Base-by-base conservation (phyloP, 2,888 invertebrate genomes). In the Acleris emargana region DNA sequence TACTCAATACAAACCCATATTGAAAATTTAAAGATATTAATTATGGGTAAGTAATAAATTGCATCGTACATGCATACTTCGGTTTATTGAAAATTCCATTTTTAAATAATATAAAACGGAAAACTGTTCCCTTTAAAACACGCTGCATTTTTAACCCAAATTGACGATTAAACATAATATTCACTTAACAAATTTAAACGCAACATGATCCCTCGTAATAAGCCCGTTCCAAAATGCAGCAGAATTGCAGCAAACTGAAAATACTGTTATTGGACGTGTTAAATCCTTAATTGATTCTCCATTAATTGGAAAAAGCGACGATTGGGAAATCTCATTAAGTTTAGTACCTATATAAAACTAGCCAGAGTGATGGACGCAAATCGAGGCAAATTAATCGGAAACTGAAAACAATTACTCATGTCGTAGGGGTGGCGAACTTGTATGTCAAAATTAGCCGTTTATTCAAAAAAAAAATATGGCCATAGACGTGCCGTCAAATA, bases 261-360 rank as follows among this genome's bases (percentile, higher is more conserved):
- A 81, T 82, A 79, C 80, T 78, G 74, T 81, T 82, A 84, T 83
- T 80, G 81, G 77, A 78, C 74, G 79, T 78, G 82, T 83, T 83
- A 80, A 81, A 78, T 74, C 80, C 72, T 71, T 87, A 83, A 88
- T 86, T 87, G 83, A 81, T 83, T 86, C 83, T 76, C 83, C 81
- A 84, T 88, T 87, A 86, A 87, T 85, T 84, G 84, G 81, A 82
- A 84, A 84, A 79, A 76, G 81, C 82, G 82, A 74, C 77, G 73
- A 73, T 75, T 72, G 75, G 79, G 77, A 82, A 83, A 80, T 77
- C 75, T 73, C 73, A 75, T 79, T 79, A 76, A 75, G 75, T 76
- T 76, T 68, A 66, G 54, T 51, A 52, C 22, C 38, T 38, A 59
- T 52, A 61, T 55, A 64, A 64, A 53, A 64, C 57, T 68, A 68